These are phyloP conservation scores for Drosophila mimica DNA, from an alignment of 2,888 invertebrate species.

Conservation along the genomic window DNA sequence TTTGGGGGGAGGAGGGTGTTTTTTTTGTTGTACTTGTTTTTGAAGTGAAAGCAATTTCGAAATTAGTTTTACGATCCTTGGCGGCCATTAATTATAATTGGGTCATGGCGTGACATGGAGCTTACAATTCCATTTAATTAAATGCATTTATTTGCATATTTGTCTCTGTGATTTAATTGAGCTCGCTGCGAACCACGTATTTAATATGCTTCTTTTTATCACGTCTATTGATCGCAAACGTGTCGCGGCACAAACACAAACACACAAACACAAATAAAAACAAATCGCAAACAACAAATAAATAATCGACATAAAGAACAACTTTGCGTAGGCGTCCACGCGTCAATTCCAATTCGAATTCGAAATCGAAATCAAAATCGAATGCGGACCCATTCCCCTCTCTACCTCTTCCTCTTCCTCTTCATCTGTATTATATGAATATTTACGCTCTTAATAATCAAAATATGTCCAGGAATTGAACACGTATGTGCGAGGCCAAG, in stretches of 20 bases:
- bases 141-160: conserved; percentile 71
- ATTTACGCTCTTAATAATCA: conserved; percentile 46
- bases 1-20: background rate
- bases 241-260: conserved; percentile 13
- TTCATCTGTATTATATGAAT: conserved; percentile 22
- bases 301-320: conserved; percentile 33
- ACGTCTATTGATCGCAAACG: conserved; percentile 27
- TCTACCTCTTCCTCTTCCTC: conserved; percentile 1
- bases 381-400: conserved; percentile 9
- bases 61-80: conserved; percentile 53
- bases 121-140: conserved; percentile 59
- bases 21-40: background rate
- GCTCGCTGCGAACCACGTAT: conserved; percentile 19
- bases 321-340: conserved; percentile 43
- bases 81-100: conserved; percentile 52
- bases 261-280: conserved; percentile 24
- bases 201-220: conserved; percentile 51
- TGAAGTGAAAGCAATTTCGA: conserved; percentile 30
- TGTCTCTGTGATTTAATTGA: conserved; percentile 63
- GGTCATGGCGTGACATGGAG: conserved; percentile 32
- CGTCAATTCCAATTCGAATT: conserved; percentile 31
- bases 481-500: conserved; percentile 3
- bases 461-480: conserved; percentile 6
- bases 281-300: conserved; percentile 45
- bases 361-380: conserved; percentile 15